Percentiles rank a stretch among this genome's conserved stretches.
Conservation (phyloP, 2,888 invertebrate genomes). For the Pantelozetes paolii region DNA sequence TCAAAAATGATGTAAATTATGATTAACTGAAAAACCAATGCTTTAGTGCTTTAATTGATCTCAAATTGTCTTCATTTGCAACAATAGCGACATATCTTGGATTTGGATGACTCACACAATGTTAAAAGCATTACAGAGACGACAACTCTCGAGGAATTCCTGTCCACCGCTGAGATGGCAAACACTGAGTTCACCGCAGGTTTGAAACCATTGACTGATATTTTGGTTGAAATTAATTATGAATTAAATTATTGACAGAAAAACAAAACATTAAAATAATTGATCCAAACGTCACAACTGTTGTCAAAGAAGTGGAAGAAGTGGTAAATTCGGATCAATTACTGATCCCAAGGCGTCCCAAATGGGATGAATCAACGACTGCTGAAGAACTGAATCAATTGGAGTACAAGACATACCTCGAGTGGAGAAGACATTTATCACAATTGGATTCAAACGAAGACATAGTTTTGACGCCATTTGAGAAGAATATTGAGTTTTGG, state of each 20-base stretch:
- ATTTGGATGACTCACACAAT: conserved; percentile 82
- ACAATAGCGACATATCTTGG: conserved; percentile 60
- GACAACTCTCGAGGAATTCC: conserved; percentile 90
- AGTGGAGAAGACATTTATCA: conserved; percentile 82
- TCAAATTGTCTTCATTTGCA: background rate
- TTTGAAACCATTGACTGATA: conserved; percentile 45
- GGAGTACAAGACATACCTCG: conserved; percentile 78
- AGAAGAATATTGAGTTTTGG: conserved; percentile 97
- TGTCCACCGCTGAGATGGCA: conserved; percentile 89
- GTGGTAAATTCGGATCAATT: background rate
- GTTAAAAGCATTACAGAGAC: conserved; percentile 90
- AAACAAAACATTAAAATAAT: conserved; percentile 77
- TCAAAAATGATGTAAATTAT: background rate
- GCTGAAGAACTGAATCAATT: conserved; percentile 71
- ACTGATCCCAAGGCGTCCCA: conserved; percentile 60
- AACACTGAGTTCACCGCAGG: conserved; percentile 78
- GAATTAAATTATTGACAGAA: conserved; percentile 58
- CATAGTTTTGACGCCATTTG: conserved; percentile 87
- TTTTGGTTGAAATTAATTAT: background rate
- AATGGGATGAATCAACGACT: conserved; percentile 69
- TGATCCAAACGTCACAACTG: conserved; percentile 56
- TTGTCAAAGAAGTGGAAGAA: conserved; percentile 37
- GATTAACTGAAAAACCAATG: too few species aligned
- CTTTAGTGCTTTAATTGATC: background rate
- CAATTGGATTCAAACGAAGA: conserved; percentile 70